phyloP scores from a whole-genome alignment of 1,140 invertebrate genomes.

The Laupala kohalensis region DNA sequence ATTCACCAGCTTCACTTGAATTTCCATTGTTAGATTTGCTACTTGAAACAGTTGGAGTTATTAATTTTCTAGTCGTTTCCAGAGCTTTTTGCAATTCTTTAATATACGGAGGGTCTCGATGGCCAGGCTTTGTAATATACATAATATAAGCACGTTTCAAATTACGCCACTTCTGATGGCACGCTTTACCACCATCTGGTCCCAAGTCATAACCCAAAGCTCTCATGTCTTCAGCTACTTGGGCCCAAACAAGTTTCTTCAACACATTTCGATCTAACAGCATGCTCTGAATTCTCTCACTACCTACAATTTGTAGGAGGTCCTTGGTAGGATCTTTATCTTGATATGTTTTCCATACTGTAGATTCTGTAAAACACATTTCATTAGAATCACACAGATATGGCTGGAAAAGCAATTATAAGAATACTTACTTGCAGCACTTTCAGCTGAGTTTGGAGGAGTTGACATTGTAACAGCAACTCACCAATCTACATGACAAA shows the following conservation, averaged over 20 bases:
- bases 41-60: background rate
- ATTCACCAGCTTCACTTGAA: background rate
- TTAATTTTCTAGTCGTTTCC: slow-evolving; percentile 1
- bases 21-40: background rate
- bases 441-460: background rate
- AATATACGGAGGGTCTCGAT: background rate
- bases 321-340: background rate
- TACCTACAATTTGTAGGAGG: background rate
- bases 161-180: slow-evolving; percentile 6
- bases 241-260: background rate
- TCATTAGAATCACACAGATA: background rate
- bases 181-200: background rate
- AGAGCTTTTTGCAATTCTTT: slow-evolving; percentile 3
- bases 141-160: slow-evolving; percentile 3
- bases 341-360: background rate
- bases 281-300: slow-evolving; percentile 2
- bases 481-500: too few relatives aligned
- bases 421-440: background rate
- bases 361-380: background rate
- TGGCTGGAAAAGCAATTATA: background rate
- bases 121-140: background rate
- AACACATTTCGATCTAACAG: slow-evolving; percentile 1
- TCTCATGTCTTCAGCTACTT: background rate
- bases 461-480: too few relatives aligned
- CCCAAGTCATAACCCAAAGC: background rate